Evolutionary conservation across 2,113 vertebrate species (phyloP).

Genomic region (Poecilia latipinna): DNA sequence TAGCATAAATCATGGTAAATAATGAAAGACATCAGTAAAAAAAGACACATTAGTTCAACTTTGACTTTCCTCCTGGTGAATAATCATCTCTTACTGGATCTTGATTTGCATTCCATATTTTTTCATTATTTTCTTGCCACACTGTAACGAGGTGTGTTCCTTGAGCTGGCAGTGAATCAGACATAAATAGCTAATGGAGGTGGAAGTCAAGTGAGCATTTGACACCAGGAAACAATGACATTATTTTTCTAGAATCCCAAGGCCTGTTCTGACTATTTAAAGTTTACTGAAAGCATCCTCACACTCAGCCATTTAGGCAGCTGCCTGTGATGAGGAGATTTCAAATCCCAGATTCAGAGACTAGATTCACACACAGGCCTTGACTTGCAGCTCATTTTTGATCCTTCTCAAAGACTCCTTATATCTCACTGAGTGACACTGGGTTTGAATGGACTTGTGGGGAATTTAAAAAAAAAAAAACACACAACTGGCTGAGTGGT

Average conservation of each 20-base stretch:
- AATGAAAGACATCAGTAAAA: neutral
- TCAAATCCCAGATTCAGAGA: conserved; percentile 28
- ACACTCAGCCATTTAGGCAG: conserved; percentile 43
- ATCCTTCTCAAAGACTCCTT: conserved; percentile 26
- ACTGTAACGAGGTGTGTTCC: neutral
- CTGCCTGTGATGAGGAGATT: conserved; percentile 33
- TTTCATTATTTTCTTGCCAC: neutral
- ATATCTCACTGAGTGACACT: conserved; percentile 34
- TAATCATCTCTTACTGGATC: neutral
- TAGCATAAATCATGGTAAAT: neutral
- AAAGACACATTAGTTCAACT: neutral
- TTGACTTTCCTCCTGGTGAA: neutral
- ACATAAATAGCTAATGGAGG: neutral
- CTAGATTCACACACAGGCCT: conserved; percentile 30
- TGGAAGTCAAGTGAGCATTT: neutral
- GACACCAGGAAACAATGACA: neutral
- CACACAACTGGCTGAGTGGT: neutral
- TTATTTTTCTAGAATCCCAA: neutral
- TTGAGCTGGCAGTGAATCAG: neutral
- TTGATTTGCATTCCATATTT: neutral
- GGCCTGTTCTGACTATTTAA: neutral
- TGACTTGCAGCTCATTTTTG: conserved; percentile 21
- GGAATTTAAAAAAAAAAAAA: too few relatives aligned
- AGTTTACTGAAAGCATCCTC: conserved; percentile 26
- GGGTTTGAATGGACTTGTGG: conserved; percentile 7